Conservation (phyloP, 2,113 vertebrate genomes). For the Centropus unirufus region DNA sequence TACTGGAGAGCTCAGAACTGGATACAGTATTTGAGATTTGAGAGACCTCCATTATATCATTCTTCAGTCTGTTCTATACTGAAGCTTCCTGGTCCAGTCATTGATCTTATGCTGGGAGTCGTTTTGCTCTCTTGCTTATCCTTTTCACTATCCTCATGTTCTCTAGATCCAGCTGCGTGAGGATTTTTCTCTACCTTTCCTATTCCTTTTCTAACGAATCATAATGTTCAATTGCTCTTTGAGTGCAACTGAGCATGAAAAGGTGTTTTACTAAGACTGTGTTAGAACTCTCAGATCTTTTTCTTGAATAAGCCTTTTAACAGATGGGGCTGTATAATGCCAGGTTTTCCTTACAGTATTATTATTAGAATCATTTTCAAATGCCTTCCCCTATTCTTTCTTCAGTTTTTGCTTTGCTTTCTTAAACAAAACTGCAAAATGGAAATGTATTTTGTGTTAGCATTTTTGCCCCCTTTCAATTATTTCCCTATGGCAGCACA, state of each 20-base stretch:
- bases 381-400: not conserved
- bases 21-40: not conserved
- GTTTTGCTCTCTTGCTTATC: not conserved
- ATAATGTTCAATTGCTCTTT: not conserved
- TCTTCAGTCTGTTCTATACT: not conserved
- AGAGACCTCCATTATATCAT: not conserved
- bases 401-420: not conserved
- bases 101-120: rapidly evolving
- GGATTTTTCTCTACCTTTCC: not conserved
- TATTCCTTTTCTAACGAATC: not conserved
- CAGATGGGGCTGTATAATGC: not conserved
- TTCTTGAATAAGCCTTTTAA: not conserved
- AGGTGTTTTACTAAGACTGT: not conserved
- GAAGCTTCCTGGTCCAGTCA: not conserved
- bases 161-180: not conserved
- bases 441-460: not conserved
- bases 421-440: not conserved
- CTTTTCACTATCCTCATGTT: not conserved
- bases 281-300: not conserved
- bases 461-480: not conserved
- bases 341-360: not conserved
- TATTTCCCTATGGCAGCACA: not conserved
- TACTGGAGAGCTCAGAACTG: not conserved
- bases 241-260: not conserved
- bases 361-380: not conserved